These are phyloP conservation scores for Chelonia mydas DNA, from an alignment of 2,797 vertebrate genomes.

Conservation along the genomic window DNA sequence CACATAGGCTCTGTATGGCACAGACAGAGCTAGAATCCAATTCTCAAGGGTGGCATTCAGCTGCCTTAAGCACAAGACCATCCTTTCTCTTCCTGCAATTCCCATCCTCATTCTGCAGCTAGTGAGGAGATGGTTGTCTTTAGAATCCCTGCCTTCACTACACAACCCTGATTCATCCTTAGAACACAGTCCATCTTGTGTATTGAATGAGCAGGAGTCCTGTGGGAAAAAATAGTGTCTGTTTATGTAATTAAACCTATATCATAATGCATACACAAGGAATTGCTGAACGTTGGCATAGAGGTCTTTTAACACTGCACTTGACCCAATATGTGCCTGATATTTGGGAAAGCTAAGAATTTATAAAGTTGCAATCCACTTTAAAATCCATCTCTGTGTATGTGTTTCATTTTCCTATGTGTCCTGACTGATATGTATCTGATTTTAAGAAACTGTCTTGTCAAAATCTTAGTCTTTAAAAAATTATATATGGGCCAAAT, in stretches of 20 bases:
- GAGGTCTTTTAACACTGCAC: not conserved
- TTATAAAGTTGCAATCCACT: not conserved
- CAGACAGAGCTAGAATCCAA: not conserved
- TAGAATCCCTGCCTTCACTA: not conserved
- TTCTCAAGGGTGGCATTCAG: not conserved
- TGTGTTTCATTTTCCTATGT: not conserved
- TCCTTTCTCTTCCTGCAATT: not conserved
- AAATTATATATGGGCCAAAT: not conserved
- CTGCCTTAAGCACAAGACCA: not conserved
- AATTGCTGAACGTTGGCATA: not conserved
- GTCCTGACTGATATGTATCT: not conserved
- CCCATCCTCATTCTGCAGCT: not conserved
- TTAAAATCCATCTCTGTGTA: not conserved
- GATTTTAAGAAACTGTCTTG: not conserved
- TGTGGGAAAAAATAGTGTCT: not conserved
- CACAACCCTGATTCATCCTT: not conserved
- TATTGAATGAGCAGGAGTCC: not conserved
- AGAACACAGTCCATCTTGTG: fast-evolving
- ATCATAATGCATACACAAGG: not conserved
- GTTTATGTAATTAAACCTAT: not conserved
- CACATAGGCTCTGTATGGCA: not conserved
- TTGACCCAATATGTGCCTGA: too few species aligned
- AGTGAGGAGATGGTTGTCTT: not conserved
- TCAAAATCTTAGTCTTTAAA: not conserved
- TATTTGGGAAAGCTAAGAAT: not conserved